phyloP scores from a whole-genome alignment of 2,797 vertebrate genomes.

The Notolabrus celidotus region DNA sequence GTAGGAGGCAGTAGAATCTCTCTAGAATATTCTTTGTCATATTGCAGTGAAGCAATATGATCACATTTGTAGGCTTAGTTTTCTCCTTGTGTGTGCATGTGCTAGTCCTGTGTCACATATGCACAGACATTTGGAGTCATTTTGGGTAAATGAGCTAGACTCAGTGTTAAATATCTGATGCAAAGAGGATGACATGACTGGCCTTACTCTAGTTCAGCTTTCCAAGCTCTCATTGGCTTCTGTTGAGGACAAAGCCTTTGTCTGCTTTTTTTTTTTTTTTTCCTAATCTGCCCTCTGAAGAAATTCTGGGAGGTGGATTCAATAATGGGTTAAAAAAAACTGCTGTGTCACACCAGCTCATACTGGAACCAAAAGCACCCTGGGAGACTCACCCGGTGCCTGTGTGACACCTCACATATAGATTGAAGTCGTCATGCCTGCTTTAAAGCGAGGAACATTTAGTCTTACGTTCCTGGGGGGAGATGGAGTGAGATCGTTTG shows the following conservation, averaged over 20 bases:
- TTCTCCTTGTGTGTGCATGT: slow-evolving; percentile 13
- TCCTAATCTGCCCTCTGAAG: slow-evolving; percentile 21
- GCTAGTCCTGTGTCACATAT: slow-evolving; percentile 6
- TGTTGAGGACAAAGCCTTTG: slow-evolving; percentile 51
- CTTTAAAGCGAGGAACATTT: slow-evolving; percentile 41
- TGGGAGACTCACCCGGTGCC: slow-evolving; percentile 6
- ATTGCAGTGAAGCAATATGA: slow-evolving; percentile 90
- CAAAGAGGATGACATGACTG: slow-evolving; percentile 43
- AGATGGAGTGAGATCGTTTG: slow-evolving; percentile 41
- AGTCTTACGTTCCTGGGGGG: slow-evolving; percentile 29
- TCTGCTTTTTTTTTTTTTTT: slow-evolving; percentile 20
- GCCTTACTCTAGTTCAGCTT: slow-evolving; percentile 44
- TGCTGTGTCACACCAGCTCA: slow-evolving; percentile 76
- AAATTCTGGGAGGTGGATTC: slow-evolving; percentile 52
- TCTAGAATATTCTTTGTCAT: slow-evolving; percentile 99
- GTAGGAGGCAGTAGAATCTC: slow-evolving; percentile 93
- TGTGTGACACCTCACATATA: slow-evolving; percentile 8
- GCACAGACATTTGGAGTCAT: slow-evolving; percentile 24
- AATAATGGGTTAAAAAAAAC: slow-evolving; percentile 41
- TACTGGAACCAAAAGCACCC: slow-evolving; percentile 41
- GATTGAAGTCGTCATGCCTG: slow-evolving; percentile 6
- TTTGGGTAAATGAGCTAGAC: slow-evolving; percentile 39
- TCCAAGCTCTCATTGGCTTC: slow-evolving; percentile 42
- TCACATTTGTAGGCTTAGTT: slow-evolving; percentile 53
- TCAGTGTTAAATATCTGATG: slow-evolving; percentile 24